Conservation (phyloP, 2,797 vertebrate genomes). For the Malurus splendens region DNA sequence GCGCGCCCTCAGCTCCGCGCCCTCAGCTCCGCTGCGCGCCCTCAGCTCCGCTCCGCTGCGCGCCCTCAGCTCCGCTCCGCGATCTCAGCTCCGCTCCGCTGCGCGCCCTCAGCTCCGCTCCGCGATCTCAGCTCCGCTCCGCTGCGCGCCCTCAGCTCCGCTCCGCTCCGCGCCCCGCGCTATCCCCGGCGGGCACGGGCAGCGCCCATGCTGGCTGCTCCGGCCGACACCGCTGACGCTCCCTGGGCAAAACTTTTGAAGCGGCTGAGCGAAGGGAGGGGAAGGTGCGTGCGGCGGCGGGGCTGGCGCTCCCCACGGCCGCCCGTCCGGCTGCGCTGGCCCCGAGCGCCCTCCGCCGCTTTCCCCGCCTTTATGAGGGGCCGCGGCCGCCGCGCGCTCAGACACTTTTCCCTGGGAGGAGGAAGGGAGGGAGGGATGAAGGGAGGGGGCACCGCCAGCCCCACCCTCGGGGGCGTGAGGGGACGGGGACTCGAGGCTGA, state of each 20-base stretch:
- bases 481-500: not conserved
- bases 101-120: not conserved
- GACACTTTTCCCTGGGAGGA: not conserved
- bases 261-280: not conserved
- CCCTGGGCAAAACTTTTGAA: not conserved
- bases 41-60: not conserved
- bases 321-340: not conserved
- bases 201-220: not conserved
- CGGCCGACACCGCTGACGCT: not conserved
- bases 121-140: no score
- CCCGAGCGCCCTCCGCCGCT: not conserved
- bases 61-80: not conserved
- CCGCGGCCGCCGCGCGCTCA: not conserved
- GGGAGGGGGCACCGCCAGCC: not conserved
- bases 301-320: not conserved
- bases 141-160: no score
- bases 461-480: constrained; percentile 4
- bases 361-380: not conserved
- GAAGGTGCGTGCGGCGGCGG: no score
- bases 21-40: not conserved
- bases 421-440: not conserved
- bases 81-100: no score
- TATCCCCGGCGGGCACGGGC: not conserved
- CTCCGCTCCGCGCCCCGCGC: not conserved
- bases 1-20: not conserved